These are phyloP conservation scores for Cygnus buccinator DNA, from an alignment of 2,113 vertebrate genomes.

Conservation along the genomic window DNA sequence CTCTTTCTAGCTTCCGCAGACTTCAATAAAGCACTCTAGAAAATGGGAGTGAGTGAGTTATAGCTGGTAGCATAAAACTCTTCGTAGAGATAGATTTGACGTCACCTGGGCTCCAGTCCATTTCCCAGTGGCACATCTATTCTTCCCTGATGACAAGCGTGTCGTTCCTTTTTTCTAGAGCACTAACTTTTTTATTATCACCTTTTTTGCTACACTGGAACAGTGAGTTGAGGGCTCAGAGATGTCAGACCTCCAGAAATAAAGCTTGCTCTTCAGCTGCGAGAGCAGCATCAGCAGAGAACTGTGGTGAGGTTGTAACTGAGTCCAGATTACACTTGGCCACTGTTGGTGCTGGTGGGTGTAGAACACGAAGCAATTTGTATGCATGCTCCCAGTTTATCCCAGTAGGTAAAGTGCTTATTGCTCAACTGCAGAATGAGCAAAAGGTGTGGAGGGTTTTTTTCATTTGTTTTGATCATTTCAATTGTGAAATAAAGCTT, in stretches of 20 bases:
- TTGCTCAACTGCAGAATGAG: not conserved
- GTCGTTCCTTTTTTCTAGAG: conserved; percentile 12
- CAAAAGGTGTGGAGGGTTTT: not conserved
- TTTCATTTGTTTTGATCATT: not conserved
- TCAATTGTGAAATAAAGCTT: not conserved
- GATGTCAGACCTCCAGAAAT: not conserved
- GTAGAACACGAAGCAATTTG: not conserved
- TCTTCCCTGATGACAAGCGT: conserved; percentile 33
- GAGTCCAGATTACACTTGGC: not conserved
- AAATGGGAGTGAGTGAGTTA: conserved; percentile 45
- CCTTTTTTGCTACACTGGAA: not conserved
- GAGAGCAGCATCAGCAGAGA: not conserved
- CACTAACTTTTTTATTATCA: conserved; percentile 21
- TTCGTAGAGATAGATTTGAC: conserved; percentile 14
- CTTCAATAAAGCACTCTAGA: conserved; percentile 37
- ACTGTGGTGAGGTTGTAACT: not conserved
- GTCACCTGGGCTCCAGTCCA: conserved; percentile 40
- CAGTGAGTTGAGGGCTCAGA: not conserved
- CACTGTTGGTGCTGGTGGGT: not conserved
- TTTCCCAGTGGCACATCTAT: not conserved
- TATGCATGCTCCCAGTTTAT: not conserved
- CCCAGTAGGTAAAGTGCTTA: not conserved
- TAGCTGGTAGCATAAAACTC: conserved; percentile 19
- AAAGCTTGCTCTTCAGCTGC: not conserved
- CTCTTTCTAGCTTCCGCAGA: not conserved